Evolutionary conservation across 2,888 invertebrate genomes (phyloP), one percentile per base, ranked within the genome.

Genomic region (Byasa hedistus): DNA sequence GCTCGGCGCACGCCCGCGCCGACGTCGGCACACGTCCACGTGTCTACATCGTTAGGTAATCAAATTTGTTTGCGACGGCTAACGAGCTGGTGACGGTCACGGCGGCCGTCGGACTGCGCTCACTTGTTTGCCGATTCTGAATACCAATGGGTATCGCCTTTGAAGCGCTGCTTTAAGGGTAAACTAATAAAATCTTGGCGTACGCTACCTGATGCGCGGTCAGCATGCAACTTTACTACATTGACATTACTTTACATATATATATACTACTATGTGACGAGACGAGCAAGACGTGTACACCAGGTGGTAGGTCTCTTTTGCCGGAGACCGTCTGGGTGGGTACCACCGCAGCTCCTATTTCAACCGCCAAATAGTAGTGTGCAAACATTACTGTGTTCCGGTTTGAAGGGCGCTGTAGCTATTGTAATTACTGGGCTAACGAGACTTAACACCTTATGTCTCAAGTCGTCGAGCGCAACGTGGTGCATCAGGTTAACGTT

Each of bases 51-150:
- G 87, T 86, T 87, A 87, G 83, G 85, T 87, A 88, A 89, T 89
- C 88, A 80, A 86, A 87, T 89, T 87, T 86, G 88, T 88, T 88
- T 86, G 85, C 81, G 74, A 77, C 79, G 75, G 74, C 86, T 88
- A 87, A 89, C 89, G 85, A 88, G 86, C 79, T 74, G 76, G 75
- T 69, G 75, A 79, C 83, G 80, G 83, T 74, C 76, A 69, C 68
- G 61, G n/a, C 36, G 19, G 57, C 57, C 63, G 59, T 57, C 39
- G 73, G 73, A 69, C 79, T 75, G 71, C 71, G 61, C 69, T 84
- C 84, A 79, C 81, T 79, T 80, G 85, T 76, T 79, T 85, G 77
- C 75, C 78, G 81, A 86, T 71, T 61, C 54, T 69, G 69, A 60
- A 59, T 69, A 61, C 65, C 69, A 75, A 73, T 72, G 70, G 71